Evolutionary conservation across 2,113 vertebrate genomes (phyloP).

Genomic region (Aramus guarauna): DNA sequence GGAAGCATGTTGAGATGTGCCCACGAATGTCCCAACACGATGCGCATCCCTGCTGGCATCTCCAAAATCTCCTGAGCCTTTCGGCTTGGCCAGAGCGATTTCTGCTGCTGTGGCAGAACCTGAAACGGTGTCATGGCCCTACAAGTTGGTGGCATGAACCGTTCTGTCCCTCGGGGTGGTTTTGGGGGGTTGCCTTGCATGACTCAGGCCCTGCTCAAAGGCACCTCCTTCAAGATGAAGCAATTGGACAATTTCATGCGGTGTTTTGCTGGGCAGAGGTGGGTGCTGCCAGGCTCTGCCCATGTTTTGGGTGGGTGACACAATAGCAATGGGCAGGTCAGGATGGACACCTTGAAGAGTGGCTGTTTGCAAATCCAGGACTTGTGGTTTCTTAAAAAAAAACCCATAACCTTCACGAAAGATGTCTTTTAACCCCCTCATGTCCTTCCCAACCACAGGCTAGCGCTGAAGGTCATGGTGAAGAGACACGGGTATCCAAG

Average conservation of each 20-base stretch:
- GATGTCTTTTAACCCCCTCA: neutral
- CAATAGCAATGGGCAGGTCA: neutral
- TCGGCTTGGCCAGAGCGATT: rapidly evolving
- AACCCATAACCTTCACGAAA: neutral
- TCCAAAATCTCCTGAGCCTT: neutral
- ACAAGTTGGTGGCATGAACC: rapidly evolving
- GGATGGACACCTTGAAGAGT: neutral
- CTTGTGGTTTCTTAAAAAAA: neutral
- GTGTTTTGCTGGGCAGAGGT: too few species aligned
- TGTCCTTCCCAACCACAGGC: neutral
- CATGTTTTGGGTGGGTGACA: neutral
- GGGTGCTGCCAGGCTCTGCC: neutral
- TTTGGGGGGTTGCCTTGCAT: neutral
- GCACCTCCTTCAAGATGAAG: neutral
- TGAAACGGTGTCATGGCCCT: rapidly evolving
- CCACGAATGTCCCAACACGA: neutral
- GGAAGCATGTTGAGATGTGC: neutral
- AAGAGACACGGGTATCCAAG: rapidly evolving
- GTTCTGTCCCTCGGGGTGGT: rapidly evolving
- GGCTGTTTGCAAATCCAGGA: neutral
- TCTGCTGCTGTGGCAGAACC: neutral
- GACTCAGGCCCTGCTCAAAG: neutral
- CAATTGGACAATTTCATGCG: neutral
- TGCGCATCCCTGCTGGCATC: neutral
- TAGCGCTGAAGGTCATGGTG: neutral